phyloP scores from a whole-genome alignment of 2,113 vertebrate genomes.

The Antechinus flavipes region DNA sequence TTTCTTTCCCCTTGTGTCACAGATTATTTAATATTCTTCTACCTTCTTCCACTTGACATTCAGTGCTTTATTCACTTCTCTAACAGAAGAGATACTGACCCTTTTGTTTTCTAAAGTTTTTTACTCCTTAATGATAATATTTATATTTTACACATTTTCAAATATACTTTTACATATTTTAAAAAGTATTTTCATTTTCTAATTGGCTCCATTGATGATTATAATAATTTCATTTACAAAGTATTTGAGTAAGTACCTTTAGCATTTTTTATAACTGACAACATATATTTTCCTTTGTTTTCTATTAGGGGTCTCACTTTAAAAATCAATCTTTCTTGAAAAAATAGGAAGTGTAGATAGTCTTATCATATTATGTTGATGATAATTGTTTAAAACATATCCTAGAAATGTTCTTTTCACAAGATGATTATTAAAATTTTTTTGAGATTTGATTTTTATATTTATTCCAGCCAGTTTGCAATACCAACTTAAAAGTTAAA shows the following conservation, averaged over 20 bases:
- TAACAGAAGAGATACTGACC: neutral
- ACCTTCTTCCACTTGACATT: neutral
- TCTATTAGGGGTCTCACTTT: neutral
- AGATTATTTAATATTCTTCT: neutral
- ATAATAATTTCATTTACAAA: neutral
- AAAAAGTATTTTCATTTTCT: constrained; percentile 24
- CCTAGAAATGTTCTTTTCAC: constrained; percentile 14
- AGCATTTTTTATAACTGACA: neutral
- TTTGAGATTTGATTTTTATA: constrained; percentile 6
- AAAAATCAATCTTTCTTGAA: neutral
- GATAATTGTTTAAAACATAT: neutral
- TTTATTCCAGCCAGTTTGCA: constrained; percentile 8
- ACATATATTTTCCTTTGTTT: neutral
- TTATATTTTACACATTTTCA: neutral
- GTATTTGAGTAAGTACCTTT: constrained; percentile 1
- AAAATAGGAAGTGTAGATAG: neutral
- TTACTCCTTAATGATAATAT: neutral
- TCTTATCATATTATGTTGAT: neutral
- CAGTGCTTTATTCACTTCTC: neutral
- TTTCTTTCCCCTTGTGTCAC: neutral
- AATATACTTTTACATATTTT: constrained; percentile 18
- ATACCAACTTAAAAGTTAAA: constrained; percentile 6
- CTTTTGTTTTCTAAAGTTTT: neutral
- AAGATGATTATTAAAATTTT: constrained; percentile 14
- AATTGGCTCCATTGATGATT: neutral